These are phyloP conservation scores for Cotesia chilonis DNA, from an alignment of 1,140 invertebrate genomes.

Conservation along the genomic window DNA sequence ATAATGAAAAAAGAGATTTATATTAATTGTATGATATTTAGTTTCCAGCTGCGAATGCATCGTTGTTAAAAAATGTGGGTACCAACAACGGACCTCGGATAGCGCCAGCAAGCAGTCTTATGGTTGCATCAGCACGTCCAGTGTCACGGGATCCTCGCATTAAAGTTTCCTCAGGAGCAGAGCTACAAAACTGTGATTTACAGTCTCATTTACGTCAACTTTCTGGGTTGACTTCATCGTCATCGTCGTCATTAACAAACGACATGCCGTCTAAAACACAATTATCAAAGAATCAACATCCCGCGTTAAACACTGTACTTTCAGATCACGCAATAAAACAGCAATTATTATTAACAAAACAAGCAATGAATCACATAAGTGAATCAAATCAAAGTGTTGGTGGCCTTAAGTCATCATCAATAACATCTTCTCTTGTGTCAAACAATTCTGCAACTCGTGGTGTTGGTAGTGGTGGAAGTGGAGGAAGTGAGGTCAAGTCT, in stretches of 20 bases:
- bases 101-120: slow-evolving; percentile 72
- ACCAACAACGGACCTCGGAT: slow-evolving; percentile 66
- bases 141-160: slow-evolving; percentile 70
- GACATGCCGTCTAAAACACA: slow-evolving; percentile 34
- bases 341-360: slow-evolving; percentile 56
- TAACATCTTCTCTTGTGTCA: slow-evolving; percentile 22
- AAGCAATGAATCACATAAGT: slow-evolving; percentile 51
- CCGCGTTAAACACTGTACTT: slow-evolving; percentile 51
- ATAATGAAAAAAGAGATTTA: neutral
- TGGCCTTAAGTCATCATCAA: slow-evolving; percentile 45
- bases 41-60: slow-evolving; percentile 57
- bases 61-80: slow-evolving; percentile 53
- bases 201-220: slow-evolving; percentile 26
- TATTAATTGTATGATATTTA: slow-evolving; percentile 41
- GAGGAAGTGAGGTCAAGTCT: slow-evolving; percentile 48
- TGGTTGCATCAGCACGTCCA: slow-evolving; percentile 66
- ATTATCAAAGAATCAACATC: slow-evolving; percentile 27
- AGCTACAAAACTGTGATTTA: slow-evolving; percentile 20
- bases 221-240: slow-evolving; percentile 13
- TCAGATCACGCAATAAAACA: slow-evolving; percentile 57
- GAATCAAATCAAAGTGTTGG: slow-evolving; percentile 37
- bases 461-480: slow-evolving; percentile 16
- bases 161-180: slow-evolving; percentile 51
- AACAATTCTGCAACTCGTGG: neutral
- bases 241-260: slow-evolving; percentile 43